Conservation (phyloP, 2,888 invertebrate species). For the Tachina grossa region DNA sequence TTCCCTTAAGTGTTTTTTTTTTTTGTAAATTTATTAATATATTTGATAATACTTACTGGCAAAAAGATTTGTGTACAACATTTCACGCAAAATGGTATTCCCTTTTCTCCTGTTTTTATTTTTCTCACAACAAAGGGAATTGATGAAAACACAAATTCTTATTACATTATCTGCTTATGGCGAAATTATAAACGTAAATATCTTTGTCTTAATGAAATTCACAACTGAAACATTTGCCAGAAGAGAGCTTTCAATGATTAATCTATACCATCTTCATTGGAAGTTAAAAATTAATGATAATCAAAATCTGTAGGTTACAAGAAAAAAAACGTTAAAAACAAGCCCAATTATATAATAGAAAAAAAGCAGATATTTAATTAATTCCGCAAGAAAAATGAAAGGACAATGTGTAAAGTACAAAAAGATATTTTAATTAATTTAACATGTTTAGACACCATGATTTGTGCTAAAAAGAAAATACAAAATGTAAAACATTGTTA, state of each 20-base stretch:
- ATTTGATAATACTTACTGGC: slow-evolving; percentile 23
- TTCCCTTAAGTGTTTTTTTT: background rate
- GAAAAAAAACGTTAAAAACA: background rate
- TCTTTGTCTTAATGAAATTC: slow-evolving; percentile 33
- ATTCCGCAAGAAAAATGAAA: background rate
- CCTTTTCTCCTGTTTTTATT: background rate
- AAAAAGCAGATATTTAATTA: background rate
- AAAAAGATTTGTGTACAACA: slow-evolving; percentile 64
- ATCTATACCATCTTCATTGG: background rate
- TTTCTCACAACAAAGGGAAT: slow-evolving; percentile 34
- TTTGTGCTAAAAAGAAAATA: background rate
- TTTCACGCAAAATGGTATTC: background rate
- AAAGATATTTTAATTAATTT: slow-evolving; percentile 13
- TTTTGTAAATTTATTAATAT: slow-evolving; percentile 6
- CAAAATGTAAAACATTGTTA: slow-evolving; percentile 35
- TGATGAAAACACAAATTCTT: slow-evolving; percentile 62
- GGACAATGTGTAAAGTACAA: background rate
- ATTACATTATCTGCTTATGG: slow-evolving; percentile 5
- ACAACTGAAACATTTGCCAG: background rate
- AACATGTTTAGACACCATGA: background rate
- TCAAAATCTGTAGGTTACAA: slow-evolving; percentile 39
- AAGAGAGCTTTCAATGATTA: slow-evolving; percentile 43
- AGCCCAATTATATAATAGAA: background rate
- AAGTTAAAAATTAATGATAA: slow-evolving; percentile 44
- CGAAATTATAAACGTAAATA: background rate